These are phyloP conservation scores for Coreius guichenoti DNA, from an alignment of 2,797 vertebrate species.

Conservation along the genomic window DNA sequence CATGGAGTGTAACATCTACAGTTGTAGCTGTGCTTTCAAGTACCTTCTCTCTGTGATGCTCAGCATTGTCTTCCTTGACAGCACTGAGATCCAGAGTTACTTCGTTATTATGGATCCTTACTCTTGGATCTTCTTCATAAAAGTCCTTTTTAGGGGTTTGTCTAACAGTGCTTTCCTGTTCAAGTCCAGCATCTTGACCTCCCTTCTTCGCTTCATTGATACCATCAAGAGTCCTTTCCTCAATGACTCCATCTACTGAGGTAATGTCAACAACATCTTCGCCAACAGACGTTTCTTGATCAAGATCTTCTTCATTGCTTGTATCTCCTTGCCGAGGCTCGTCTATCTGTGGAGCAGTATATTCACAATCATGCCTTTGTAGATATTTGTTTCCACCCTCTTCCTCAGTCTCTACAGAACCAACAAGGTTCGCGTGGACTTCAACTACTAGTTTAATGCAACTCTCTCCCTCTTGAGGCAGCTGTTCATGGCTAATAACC, in stretches of 20 bases:
- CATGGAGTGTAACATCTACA: not conserved
- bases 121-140: slow-evolving; percentile 9
- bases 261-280: not conserved
- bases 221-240: not conserved
- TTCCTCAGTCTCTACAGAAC: slow-evolving; percentile 32
- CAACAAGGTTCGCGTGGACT: slow-evolving; percentile 38
- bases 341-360: slow-evolving; percentile 18
- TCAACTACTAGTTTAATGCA: slow-evolving; percentile 35
- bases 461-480: slow-evolving; percentile 20
- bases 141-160: slow-evolving; percentile 10
- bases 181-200: not conserved
- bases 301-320: slow-evolving; percentile 15
- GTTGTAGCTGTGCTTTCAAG: not conserved
- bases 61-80: not conserved
- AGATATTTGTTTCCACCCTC: not conserved
- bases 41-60: not conserved
- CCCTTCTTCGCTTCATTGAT: not conserved
- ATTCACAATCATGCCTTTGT: not conserved
- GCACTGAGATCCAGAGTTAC: slow-evolving; percentile 10
- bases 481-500: slow-evolving; percentile 32
- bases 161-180: not conserved
- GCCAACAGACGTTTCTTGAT: not conserved
- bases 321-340: slow-evolving; percentile 12
- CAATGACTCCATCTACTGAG: not conserved
- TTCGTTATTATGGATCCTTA: not conserved